These are phyloP conservation scores for Toxotes lorentzi DNA, from an alignment of 2,797 vertebrate genomes.

Conservation along the genomic window DNA sequence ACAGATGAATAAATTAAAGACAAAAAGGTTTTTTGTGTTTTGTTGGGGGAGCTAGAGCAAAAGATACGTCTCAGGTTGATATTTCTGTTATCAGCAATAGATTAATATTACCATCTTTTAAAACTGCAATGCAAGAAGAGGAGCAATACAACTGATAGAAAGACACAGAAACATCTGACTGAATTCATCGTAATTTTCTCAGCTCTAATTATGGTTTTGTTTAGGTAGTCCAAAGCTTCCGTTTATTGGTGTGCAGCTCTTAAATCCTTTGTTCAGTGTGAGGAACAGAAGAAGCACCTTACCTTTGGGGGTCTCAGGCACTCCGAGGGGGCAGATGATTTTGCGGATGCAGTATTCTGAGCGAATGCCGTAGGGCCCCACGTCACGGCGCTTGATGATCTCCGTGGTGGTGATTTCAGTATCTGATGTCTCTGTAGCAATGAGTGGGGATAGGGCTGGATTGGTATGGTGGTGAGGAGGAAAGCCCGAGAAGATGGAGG, in stretches of 20 bases:
- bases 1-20: not conserved
- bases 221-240: not conserved
- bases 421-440: conserved; percentile 93
- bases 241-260: not conserved
- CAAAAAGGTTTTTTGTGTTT: not conserved
- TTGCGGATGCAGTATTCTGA: conserved; percentile 98
- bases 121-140: not conserved
- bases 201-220: not conserved
- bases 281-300: conserved; percentile 15
- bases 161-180: not conserved
- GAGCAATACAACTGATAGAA: not conserved
- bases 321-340: conserved; percentile 97
- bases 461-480: conserved; percentile 77
- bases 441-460: conserved; percentile 81
- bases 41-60: not conserved
- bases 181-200: not conserved
- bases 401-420: conserved; percentile 98
- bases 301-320: conserved; percentile 98
- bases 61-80: not conserved
- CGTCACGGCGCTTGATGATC: conserved; percentile 97
- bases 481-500: conserved; percentile 75
- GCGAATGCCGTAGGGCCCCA: conserved; percentile 94
- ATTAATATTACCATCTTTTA: not conserved
- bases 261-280: not conserved
- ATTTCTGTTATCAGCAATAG: not conserved